Evolutionary conservation across 2,888 invertebrate genomes (phyloP), one percentile per base, ranked within the genome.

Genomic region (Eilema depressum): DNA sequence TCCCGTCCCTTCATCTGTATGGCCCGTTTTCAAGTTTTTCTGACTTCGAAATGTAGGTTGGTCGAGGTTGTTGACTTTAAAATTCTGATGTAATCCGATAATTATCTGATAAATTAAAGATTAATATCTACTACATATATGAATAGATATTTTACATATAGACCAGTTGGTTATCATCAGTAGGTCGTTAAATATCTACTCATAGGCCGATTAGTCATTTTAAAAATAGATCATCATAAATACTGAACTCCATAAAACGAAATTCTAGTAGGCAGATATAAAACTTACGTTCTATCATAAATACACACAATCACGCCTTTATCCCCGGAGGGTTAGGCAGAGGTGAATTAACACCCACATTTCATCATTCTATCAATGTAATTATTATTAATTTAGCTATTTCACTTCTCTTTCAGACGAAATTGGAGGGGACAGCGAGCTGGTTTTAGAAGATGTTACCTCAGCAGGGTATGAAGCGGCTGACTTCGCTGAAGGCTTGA

Each of bases 371-470:
- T 3, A 41, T 17, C 17, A 8, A 41, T 8, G 3, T 41, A 12
- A 11, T 12, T 37, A 12, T 41, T 41, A 41, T n/a, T 63, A 37
- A 23, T 47, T 28, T 17, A 60, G 59, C n/a, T 7, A 2, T 60
- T 60, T 37, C 68, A 67, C 65, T 67, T 66, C 70, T 62, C 47
- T 90, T 89, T 28, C 91, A 95, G 95, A 93, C 84, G 94, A 94
- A 86, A 92, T 95, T 56, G 95, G 95, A 23, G 95, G 94, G 28
- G 95, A 95, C 66, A 95, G 95, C 68, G 95, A 97, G 96, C 95
- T 98, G 41, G 97, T 98, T 20, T 90, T 98, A 79, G 97, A 97
- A 90, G 97, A 98, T 87, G 96, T 97, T 70, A 96, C 97, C 62
- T 96, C 96, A 7, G 91, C 93, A 11, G 97, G 97, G 17, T 97